Evolutionary conservation across 2,888 invertebrate species (phyloP), one percentile per base, ranked within the genome.

Genomic region (Scaptomyza polygonia): DNA sequence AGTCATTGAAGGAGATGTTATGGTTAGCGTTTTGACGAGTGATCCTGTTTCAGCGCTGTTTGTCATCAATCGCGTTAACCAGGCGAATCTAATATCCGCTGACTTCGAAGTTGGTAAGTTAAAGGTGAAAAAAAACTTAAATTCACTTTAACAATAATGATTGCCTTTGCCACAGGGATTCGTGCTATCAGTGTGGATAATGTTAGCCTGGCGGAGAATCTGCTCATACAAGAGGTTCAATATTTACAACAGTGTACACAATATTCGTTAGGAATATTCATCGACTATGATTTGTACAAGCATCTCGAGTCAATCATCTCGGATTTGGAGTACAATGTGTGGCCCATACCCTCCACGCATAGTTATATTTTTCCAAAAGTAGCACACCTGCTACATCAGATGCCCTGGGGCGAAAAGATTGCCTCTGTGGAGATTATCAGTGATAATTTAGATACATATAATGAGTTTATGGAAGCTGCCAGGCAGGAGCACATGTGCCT

Each of bases 401-500:
- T 92, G 91, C 92, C 92, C 0, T 91, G 91, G 91, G 90, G 89
- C 25, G 90, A 90, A 43, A 86, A 89, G 44, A 90, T 90, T 32
- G 90, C 91, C n/a, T 91, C 92, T 0, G 91, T 92, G 2, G 92
- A 92, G 67, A 91, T 92, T 36, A 57, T 90, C 5, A 89, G 91
- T 0, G 90, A 91, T 32, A 89, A 84, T 30, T 57, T 90, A 42
- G 84, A 90, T 36, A 77, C 89, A n/a, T 90, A 90, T 43, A 91
- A 90, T 55, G 90, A 91, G 16, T 92, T 92, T 48, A 90, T 91
- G 90, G 89, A 90, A 36, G 88, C 91, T 7, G 89, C 90, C 2
- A 83, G 89, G 0, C 78, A 84, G 29, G 92, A 91, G 62, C 90
- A 89, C 32, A 89, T 92, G 79, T 92, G 92, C 16, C 72, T 92